Conservation (phyloP, 2,797 vertebrate species). For the Acomys russatus region DNA sequence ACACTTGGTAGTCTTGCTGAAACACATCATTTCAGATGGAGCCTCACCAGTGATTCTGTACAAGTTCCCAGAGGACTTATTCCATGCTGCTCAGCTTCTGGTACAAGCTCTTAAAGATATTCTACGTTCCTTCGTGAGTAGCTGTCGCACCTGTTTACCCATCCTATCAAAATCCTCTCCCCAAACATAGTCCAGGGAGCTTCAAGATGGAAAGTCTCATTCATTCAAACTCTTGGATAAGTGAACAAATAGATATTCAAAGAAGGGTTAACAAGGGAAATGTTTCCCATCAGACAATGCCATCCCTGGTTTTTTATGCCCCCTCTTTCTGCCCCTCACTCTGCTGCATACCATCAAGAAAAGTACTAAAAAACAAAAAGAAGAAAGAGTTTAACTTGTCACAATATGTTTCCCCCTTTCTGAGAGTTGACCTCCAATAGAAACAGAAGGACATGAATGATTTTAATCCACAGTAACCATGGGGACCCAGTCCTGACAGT, state of each 20-base stretch:
- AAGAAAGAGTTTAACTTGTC: constrained; percentile 80
- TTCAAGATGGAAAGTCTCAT: neutral
- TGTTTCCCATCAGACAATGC: neutral
- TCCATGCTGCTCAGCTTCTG: neutral
- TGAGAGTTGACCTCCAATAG: constrained; percentile 86
- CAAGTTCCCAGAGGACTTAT: neutral
- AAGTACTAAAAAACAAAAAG: neutral
- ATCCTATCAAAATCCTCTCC: neutral
- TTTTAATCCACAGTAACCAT: constrained; percentile 89
- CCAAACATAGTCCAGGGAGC: constrained; percentile 3
- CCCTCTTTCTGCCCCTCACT: constrained; percentile 26
- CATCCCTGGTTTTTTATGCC: neutral
- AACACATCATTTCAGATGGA: neutral
- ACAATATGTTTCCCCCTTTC: constrained; percentile 77
- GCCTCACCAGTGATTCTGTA: neutral
- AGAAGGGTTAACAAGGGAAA: constrained; percentile 50
- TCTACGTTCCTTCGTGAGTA: neutral
- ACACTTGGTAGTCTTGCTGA: neutral
- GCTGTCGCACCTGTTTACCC: neutral
- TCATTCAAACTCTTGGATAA: constrained; percentile 9
- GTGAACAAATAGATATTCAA: neutral
- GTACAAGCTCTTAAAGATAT: neutral
- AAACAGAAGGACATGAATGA: constrained; percentile 87
- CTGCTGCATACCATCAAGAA: constrained; percentile 14
- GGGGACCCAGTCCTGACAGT: constrained; percentile 77